Base-by-base conservation (phyloP, 2,113 vertebrate species). In the Anser cygnoides region DNA sequence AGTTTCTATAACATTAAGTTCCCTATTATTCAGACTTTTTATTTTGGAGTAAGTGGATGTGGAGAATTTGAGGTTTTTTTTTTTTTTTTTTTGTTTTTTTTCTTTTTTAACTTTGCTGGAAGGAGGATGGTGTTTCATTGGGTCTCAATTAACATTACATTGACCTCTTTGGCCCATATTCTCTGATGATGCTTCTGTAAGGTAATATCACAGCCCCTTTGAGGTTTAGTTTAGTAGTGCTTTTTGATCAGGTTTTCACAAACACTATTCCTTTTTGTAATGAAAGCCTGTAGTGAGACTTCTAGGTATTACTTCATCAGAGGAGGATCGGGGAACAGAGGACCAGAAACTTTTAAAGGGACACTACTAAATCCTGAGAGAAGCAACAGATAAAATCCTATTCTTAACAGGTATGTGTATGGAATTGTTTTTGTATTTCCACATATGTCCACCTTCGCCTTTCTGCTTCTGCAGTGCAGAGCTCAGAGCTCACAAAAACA, bases 361-460 rank as follows among this genome's bases (percentile, higher is more conserved):
- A 26, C 10, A 21, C 6, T 63, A 17, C 8, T 81, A 66, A 93
- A 66, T 67, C 11, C 33, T 28, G 18, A 80, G 26, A 74, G 44
- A 84, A 77, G 11, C 12, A 86, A 35, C 20, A 68, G 18, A 7
- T 23, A 80, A 65, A 19, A 3, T 0, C 4, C 4, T 65, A 5
- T 41, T 82, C 72, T 63, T 29, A 66, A 88, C 26, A 49, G 70
- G 2, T 2, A 21, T 9, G 7, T 33, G 1, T 33, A 26, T 29
- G 5, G 20, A 81, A 84, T 7, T 71, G 7, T 37, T 81, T 76
- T 20, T 49, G 8, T 55, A 26, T 77, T 94, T 63, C 25, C 87
- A 3, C 37, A n/a, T 9, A n/a, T 1, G 5, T 37, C 15, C 10
- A 31, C 18, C 16, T 70, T n/a, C 7, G 2, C 3, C 1, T 2